phyloP scores from a whole-genome alignment of 2,113 vertebrate species.

The Psilopsiagon aymara region DNA sequence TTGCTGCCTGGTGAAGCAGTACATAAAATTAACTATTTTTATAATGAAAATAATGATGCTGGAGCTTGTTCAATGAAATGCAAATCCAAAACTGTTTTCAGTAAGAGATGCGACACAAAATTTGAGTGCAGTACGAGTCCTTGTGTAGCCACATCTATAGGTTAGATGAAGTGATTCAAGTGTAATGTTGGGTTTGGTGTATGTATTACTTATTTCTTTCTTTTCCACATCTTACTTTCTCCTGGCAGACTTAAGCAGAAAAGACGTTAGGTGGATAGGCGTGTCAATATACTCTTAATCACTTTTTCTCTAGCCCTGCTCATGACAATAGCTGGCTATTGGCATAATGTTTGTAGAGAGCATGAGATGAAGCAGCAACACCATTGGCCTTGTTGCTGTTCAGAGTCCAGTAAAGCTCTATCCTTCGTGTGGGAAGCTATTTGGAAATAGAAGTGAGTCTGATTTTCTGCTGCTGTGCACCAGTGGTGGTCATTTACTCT shows the following conservation, averaged over 20 bases:
- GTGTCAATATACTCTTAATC: neutral
- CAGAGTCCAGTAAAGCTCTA: neutral
- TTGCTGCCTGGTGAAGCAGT: neutral
- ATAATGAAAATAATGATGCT: neutral
- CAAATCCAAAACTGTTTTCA: neutral
- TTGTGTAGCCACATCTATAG: neutral
- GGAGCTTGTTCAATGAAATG: neutral
- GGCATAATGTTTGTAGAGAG: neutral
- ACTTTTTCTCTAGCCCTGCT: neutral
- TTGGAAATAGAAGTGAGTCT: neutral
- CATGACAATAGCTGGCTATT: neutral
- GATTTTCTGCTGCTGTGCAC: neutral
- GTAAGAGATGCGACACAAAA: neutral
- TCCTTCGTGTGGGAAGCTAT: neutral
- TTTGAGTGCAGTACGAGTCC: neutral
- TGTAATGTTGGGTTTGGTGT: neutral
- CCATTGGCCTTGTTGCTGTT: neutral
- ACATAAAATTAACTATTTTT: neutral
- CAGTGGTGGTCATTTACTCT: neutral
- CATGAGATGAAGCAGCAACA: neutral
- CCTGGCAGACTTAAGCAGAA: fast-evolving
- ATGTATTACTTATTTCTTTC: neutral
- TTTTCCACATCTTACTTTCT: neutral
- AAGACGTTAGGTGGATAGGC: neutral
- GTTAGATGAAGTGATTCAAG: neutral